Evolutionary conservation across 2,797 vertebrate genomes (phyloP).

Genomic region (Gouania willdenowi): DNA sequence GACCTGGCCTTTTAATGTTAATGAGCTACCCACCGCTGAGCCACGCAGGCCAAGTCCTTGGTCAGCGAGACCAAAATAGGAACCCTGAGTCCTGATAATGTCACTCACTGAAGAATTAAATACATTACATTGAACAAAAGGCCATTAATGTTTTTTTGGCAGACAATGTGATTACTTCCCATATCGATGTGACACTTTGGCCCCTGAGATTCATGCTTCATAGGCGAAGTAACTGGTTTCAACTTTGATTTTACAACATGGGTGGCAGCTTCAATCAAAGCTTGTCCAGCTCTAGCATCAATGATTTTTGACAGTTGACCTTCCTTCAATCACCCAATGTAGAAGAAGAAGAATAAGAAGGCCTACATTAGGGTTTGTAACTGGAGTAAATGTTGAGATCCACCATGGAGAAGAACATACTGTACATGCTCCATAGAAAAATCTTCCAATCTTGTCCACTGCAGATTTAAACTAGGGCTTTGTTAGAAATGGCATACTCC

Average conservation of each 20-base stretch:
- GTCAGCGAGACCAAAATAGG: constrained; percentile 55
- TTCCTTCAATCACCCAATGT: too few species aligned
- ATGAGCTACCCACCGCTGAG: constrained; percentile 36
- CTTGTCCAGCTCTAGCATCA: background rate
- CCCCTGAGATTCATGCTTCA: background rate
- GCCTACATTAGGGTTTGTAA: too few species aligned
- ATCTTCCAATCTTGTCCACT: too few species aligned
- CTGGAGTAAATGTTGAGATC: too few species aligned
- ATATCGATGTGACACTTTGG: background rate
- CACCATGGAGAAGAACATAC: too few species aligned
- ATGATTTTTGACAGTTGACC: too few species aligned
- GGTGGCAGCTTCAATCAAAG: background rate
- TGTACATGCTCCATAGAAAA: too few species aligned
- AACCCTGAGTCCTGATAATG: constrained; percentile 45
- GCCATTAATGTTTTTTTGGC: constrained; percentile 12
- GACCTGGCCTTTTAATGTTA: constrained; percentile 51
- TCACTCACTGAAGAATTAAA: constrained; percentile 45
- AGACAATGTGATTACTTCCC: constrained; percentile 8
- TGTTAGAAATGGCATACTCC: too few species aligned
- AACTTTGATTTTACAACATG: background rate
- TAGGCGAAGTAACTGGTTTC: background rate
- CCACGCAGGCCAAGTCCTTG: constrained; percentile 29
- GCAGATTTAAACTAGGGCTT: too few species aligned
- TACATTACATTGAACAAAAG: constrained; percentile 28
- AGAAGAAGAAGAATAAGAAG: too few species aligned